Percentiles rank a stretch among this genome's conserved stretches.
phyloP scores from a whole-genome alignment of 2,888 invertebrate species.

The Drosophila incognita region DNA sequence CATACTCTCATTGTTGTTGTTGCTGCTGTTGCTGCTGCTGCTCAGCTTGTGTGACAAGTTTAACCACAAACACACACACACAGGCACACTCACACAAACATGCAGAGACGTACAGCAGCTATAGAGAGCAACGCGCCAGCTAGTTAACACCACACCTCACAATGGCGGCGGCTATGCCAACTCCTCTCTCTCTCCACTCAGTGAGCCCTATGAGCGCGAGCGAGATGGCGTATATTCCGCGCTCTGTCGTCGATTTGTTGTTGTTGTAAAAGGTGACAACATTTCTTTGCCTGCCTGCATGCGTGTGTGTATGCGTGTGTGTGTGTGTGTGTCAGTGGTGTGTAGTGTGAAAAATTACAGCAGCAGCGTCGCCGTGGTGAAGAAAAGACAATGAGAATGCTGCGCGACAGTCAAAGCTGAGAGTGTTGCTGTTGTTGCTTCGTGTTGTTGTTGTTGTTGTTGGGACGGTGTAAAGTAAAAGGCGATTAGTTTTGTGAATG shows the following conservation, averaged over 20 bases:
- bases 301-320: constrained; percentile 21
- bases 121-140: constrained; percentile 65
- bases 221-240: constrained; percentile 51
- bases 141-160: constrained; percentile 77
- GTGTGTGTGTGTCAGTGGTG: constrained; percentile 26
- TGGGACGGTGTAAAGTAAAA: constrained; percentile 49
- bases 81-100: constrained; percentile 39
- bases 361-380: constrained; percentile 71
- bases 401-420: constrained; percentile 31
- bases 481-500: constrained; percentile 52
- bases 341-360: constrained; percentile 76
- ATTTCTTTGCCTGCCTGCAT: constrained; percentile 47
- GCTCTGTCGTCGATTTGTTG: constrained; percentile 22
- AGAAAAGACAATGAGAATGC: constrained; percentile 71
- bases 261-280: constrained; percentile 80
- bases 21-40: constrained; percentile 36
- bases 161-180: constrained; percentile 71
- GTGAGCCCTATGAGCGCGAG: constrained; percentile 53
- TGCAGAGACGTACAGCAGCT: constrained; percentile 12
- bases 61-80: constrained; percentile 76
- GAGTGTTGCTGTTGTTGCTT: constrained; percentile 31
- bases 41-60: constrained; percentile 81
- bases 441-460: constrained; percentile 21
- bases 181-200: constrained; percentile 42
- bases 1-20: constrained; percentile 32